Evolutionary conservation across 1,140 invertebrate genomes (phyloP).

Genomic region (Contarinia nasturtii): DNA sequence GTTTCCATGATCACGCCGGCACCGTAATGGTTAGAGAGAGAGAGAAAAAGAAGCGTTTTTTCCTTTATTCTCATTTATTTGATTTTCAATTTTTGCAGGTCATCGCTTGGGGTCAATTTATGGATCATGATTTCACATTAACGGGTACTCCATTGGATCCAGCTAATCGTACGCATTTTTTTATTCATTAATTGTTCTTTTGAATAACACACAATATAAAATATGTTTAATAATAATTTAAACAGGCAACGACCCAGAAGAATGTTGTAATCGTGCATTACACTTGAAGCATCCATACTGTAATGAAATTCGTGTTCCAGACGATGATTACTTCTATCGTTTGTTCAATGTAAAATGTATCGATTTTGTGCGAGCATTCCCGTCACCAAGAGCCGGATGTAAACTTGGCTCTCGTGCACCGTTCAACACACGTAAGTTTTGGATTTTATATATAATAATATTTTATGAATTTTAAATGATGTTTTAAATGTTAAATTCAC

Average conservation of each 20-base stretch:
- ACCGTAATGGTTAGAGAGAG: constrained; percentile 84
- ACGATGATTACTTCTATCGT: constrained; percentile 80
- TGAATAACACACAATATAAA: background rate
- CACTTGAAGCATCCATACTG: constrained; percentile 77
- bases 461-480: too few species aligned
- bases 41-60: too few species aligned
- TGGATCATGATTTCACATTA: constrained; percentile 84
- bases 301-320: constrained; percentile 73
- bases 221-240: too few species aligned
- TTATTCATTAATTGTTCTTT: too few species aligned
- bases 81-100: too few species aligned
- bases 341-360: constrained; percentile 67
- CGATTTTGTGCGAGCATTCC: constrained; percentile 74
- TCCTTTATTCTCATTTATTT: too few species aligned
- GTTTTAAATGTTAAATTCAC: too few species aligned
- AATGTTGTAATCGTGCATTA: constrained; percentile 60
- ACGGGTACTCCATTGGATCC: constrained; percentile 66
- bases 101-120: constrained; percentile 62
- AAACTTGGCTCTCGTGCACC: constrained; percentile 56
- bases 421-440: constrained; percentile 65
- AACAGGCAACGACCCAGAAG: constrained; percentile 71
- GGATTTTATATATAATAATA: too few species aligned
- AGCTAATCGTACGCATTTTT: constrained; percentile 11
- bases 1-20: constrained; percentile 82
- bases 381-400: constrained; percentile 62